Evolutionary conservation across 2,888 invertebrate species (phyloP).

Genomic region (Mythimna albipuncta): DNA sequence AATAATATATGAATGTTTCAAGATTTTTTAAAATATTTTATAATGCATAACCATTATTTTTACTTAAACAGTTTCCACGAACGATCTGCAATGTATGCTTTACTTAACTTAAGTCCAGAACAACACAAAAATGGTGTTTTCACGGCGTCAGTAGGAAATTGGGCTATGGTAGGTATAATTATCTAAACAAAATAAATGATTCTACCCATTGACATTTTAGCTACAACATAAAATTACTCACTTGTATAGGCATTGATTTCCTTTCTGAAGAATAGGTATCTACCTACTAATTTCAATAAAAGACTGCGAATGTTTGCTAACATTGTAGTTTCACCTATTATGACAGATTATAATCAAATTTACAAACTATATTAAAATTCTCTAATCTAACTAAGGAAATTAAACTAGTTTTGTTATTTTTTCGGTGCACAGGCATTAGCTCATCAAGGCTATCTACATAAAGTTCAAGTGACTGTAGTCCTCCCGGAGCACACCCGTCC

Average conservation of each 20-base stretch:
- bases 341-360: not conserved
- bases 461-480: constrained; percentile 94
- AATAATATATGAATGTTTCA: not conserved
- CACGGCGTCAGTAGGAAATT: constrained; percentile 97
- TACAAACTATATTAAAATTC: not conserved
- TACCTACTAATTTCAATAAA: not conserved
- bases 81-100: constrained; percentile 95
- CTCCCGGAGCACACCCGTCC: constrained; percentile 96
- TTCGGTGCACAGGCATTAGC: constrained; percentile 86
- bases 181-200: not conserved
- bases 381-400: not conserved
- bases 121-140: constrained; percentile 94
- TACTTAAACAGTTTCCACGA: constrained; percentile 58
- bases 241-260: not conserved
- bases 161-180: constrained; percentile 91
- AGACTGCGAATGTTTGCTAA: not conserved
- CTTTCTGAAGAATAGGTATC: no score
- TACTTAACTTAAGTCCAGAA: constrained; percentile 93
- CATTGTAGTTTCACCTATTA: not conserved
- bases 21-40: not conserved
- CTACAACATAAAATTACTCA: not conserved
- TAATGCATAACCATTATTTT: not conserved
- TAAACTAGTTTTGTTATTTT: not conserved
- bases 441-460: constrained; percentile 93
- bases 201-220: not conserved